Base-by-base conservation (phyloP, 2,888 invertebrate genomes). In the Trichogramma evanescens region DNA sequence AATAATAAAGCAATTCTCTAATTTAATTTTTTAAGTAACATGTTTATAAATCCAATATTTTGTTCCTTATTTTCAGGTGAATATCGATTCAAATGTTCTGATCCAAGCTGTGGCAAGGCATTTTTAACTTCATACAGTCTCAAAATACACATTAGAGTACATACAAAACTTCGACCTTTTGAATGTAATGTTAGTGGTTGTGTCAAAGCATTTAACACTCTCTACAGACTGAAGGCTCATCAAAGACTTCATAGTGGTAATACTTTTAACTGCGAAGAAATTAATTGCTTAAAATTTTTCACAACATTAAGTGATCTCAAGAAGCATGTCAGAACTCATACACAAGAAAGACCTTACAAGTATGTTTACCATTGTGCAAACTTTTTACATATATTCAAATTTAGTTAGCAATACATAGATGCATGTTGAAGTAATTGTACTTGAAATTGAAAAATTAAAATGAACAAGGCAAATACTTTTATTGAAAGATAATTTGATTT, bases 71-170 rank as follows among this genome's bases (percentile, higher is more conserved):
- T 82, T 82, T 66, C 83, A 95, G 95, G 95, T 72, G 95, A 96
- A 82, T 95, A 90, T 81, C 86, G 91, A 73, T 96, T 95, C 80
- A 89, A 91, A 80, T 96, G 95, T 79, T 84, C 88, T 46, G 89
- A 93, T 78, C 85, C 88, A 64, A 85, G 85, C 67, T 96, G 96
- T 79, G 91, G 91, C 63, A 95, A 95, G 80, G 91, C 93, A 63
- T 96, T 96, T 80, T 83, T 96, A 61, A 95, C 95, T 39, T 95
- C 95, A 41, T 95, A 95, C 80, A 94, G 95, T 80, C 80, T 95
- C 66, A 95, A 95, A 81, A 94, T 95, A 70, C 96, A 96, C 78
- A 87, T 93, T 65, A 83, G 95, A 66, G 94, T 95, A 46, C 96
- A 96, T 78, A 95, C 95, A 0, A 93, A 95, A 80, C 83, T 85